A percentile compares a stretch with the other conserved stretches of the same genome.
These are phyloP conservation scores for Ecdyonurus torrentis DNA, from an alignment of 2,888 invertebrate species.

Conservation along the genomic window DNA sequence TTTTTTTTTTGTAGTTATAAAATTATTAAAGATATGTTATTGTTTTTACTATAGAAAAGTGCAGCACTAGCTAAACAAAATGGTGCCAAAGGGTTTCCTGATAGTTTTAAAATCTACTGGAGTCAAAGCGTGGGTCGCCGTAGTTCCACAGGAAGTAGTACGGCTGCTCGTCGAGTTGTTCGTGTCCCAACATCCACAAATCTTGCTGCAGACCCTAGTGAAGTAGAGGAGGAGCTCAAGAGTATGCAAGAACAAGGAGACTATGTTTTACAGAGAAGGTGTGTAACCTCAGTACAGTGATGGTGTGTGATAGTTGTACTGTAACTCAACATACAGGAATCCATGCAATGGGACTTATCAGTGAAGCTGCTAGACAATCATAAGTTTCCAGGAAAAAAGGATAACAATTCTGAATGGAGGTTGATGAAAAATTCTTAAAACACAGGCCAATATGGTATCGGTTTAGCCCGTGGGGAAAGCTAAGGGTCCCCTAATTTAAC, in stretches of 20 bases:
- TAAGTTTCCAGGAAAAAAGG: no score
- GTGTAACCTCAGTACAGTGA: no score
- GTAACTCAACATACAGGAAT: no score
- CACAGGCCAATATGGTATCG: no score
- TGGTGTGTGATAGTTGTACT: no score
- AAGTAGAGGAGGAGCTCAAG: conserved; percentile 10
- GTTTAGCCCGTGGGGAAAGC: no score
- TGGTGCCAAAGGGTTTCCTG: conserved; percentile 20
- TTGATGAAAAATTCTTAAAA: no score
- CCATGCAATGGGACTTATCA: no score
- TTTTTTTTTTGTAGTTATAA: not conserved
- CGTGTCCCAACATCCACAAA: not conserved
- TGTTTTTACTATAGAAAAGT: conserved; percentile 17
- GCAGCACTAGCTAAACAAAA: conserved; percentile 22
- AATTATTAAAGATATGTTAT: not conserved
- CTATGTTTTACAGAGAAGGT: not conserved
- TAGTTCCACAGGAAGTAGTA: conserved; percentile 8
- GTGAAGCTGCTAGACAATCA: no score
- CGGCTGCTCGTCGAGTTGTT: not conserved
- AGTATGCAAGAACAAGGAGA: conserved; percentile 6
- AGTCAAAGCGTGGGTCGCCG: conserved; percentile 7
- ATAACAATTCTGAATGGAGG: no score
- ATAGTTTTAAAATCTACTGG: conserved; percentile 14
- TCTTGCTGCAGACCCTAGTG: not conserved
- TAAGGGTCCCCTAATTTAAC: no score